A percentile compares a stretch with the other conserved stretches of the same genome.
Evolutionary conservation across 2,888 invertebrate genomes (phyloP).

Genomic region (Nycteola revayana): DNA sequence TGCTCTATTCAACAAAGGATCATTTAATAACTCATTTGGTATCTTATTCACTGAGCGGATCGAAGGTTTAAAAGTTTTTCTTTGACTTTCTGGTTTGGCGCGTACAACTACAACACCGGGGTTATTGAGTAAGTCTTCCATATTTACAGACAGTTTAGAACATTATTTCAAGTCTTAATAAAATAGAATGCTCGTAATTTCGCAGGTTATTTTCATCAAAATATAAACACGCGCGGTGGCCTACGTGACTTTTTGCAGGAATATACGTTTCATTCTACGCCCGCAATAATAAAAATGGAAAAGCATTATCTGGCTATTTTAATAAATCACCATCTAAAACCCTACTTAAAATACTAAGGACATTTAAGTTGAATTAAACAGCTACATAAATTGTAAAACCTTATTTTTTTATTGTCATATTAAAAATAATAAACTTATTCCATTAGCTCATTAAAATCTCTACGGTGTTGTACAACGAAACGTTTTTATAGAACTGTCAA

Average conservation of each 20-base stretch:
- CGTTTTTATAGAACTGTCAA: background rate
- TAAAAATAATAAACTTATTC: too few species aligned
- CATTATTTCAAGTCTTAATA: conserved; percentile 8
- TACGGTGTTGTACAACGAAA: too few species aligned
- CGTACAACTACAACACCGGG: conserved; percentile 85
- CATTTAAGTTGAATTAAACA: too few species aligned
- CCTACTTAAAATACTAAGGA: too few species aligned
- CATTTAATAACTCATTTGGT: conserved; percentile 89
- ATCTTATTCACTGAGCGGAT: conserved; percentile 88
- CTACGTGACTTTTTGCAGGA: conserved; percentile 72
- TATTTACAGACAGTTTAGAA: conserved; percentile 24
- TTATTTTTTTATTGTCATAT: too few species aligned
- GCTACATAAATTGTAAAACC: too few species aligned
- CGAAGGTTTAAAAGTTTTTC: conserved; percentile 90
- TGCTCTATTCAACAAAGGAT: conserved; percentile 87
- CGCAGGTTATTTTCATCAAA: conserved; percentile 49
- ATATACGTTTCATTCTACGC: too few species aligned
- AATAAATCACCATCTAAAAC: too few species aligned
- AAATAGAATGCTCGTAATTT: conserved; percentile 1
- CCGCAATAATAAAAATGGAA: too few species aligned
- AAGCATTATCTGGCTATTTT: too few species aligned
- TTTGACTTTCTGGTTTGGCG: conserved; percentile 86
- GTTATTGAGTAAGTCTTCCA: conserved; percentile 60
- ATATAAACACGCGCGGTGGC: conserved; percentile 68
- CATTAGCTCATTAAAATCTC: too few species aligned